Conservation (phyloP, 2,797 vertebrate genomes). For the Netta rufina region DNA sequence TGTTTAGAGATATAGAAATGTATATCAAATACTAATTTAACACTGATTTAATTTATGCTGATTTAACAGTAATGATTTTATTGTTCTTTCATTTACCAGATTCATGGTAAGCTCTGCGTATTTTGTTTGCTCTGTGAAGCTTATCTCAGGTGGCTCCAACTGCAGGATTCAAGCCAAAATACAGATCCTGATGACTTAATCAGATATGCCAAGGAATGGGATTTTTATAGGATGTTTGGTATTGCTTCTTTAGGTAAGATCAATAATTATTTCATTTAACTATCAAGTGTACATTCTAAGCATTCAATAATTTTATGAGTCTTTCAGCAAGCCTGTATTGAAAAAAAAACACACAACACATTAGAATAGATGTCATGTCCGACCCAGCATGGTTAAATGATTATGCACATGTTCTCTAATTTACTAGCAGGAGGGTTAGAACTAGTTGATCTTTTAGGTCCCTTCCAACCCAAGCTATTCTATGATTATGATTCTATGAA, state of each 20-base stretch:
- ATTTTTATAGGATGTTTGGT: constrained; percentile 94
- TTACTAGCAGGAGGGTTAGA: too few relatives aligned
- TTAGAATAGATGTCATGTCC: background rate
- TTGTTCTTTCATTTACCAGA: constrained; percentile 79
- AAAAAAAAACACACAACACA: background rate
- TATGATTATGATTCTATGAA: too few relatives aligned
- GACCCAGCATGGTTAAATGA: background rate
- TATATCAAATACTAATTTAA: background rate
- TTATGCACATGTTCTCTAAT: background rate
- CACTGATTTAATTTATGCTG: constrained; percentile 4
- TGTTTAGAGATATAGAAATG: background rate
- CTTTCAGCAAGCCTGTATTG: background rate
- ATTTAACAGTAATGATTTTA: background rate
- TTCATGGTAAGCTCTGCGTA: constrained; percentile 94
- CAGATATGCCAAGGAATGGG: constrained; percentile 97
- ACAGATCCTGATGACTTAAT: constrained; percentile 92
- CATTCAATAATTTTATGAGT: background rate
- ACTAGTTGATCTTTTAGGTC: too few relatives aligned
- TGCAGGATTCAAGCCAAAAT: constrained; percentile 87
- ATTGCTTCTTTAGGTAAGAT: constrained; percentile 89
- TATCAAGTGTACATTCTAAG: background rate
- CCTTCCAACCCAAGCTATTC: too few relatives aligned
- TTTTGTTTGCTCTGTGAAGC: constrained; percentile 97
- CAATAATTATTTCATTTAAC: background rate
- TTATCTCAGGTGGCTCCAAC: constrained; percentile 91